Conservation (phyloP, 1,140 invertebrate species). For the Brachionus paranguensis region DNA sequence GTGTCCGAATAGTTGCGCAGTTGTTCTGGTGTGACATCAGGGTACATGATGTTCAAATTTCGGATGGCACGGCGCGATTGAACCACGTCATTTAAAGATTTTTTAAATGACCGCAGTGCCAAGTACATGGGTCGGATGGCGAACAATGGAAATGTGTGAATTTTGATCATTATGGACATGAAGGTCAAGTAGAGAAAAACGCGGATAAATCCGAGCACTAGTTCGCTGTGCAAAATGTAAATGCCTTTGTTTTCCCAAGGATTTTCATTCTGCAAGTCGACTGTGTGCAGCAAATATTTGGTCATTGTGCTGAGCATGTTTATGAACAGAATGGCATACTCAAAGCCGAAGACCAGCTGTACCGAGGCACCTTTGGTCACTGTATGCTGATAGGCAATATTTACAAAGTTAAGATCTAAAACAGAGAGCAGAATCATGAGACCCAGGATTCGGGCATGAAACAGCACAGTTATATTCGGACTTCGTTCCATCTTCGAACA, state of each 20-base stretch:
- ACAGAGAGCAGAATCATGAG: conserved; percentile 67
- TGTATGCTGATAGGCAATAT: conserved; percentile 90
- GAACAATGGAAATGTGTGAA: conserved; percentile 95
- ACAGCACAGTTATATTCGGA: conserved; percentile 88
- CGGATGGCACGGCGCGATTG: conserved; percentile 89
- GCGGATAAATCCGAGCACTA: conserved; percentile 72
- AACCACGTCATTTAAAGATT: conserved; percentile 93
- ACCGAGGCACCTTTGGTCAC: conserved; percentile 87
- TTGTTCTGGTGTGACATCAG: conserved; percentile 88
- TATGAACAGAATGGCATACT: conserved; percentile 93
- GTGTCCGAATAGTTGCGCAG: conserved; percentile 80
- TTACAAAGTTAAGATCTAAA: conserved; percentile 80
- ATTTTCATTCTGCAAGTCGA: conserved; percentile 86
- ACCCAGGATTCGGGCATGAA: conserved; percentile 82
- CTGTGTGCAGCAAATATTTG: conserved; percentile 88
- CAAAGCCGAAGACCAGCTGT: conserved; percentile 97
- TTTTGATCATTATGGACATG: conserved; percentile 89
- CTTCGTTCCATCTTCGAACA: conserved; percentile 85
- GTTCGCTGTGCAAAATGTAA: conserved; percentile 88
- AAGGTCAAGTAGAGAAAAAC: conserved; percentile 88
- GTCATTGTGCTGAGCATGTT: conserved; percentile 86
- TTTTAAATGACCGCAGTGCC: conserved; percentile 92
- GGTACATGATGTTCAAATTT: conserved; percentile 93
- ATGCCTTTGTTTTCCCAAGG: conserved; percentile 99
- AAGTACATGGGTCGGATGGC: conserved; percentile 98